A percentile compares a stretch with the other conserved stretches of the same genome.
Conservation (phyloP, 30 jellyfish, hydroid and myxozoan genomes). For the Turritopsis dohrnii region DNA sequence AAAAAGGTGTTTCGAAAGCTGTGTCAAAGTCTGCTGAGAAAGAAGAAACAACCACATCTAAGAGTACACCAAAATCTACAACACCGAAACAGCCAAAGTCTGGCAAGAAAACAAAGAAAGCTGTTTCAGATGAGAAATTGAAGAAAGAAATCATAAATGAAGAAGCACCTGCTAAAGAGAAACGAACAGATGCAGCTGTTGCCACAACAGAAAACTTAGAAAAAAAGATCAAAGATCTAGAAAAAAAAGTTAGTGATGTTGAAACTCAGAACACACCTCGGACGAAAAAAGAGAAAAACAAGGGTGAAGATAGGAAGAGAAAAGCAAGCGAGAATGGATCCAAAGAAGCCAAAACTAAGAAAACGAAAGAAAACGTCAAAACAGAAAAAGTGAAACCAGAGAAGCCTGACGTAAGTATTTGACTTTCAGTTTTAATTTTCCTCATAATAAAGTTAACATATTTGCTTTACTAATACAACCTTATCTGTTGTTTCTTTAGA, state of each 20-base stretch:
- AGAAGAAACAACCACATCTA: slow-evolving; percentile 18
- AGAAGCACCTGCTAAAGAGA: slow-evolving; percentile 19
- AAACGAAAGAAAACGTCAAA: slow-evolving; percentile 32
- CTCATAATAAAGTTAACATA: too few species aligned
- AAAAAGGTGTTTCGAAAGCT: slow-evolving; percentile 6
- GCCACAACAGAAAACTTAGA: slow-evolving; percentile 21
- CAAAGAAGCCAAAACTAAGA: slow-evolving; percentile 33
- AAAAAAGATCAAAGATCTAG: slow-evolving; percentile 46
- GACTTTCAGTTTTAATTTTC: background rate
- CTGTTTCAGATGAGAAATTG: slow-evolving; percentile 4
- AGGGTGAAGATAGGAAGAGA: slow-evolving; percentile 31
- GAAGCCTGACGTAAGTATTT: background rate
- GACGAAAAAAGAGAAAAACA: slow-evolving; percentile 23
- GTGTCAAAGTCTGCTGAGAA: slow-evolving; percentile 29
- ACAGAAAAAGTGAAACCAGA: slow-evolving; percentile 21
- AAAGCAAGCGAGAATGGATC: slow-evolving; percentile 42
- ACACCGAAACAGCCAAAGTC: slow-evolving; percentile 19
- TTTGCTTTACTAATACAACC: too few species aligned
- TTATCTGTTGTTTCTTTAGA: background rate
- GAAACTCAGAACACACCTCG: slow-evolving; percentile 28
- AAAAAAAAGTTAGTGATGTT: slow-evolving; percentile 32
- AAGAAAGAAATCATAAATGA: slow-evolving; percentile 15
- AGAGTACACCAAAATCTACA: slow-evolving; percentile 8
- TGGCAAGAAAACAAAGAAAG: slow-evolving; percentile 9
- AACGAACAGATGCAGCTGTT: background rate